Evolutionary conservation across 2,888 invertebrate genomes (phyloP), one percentile per base, ranked within the genome.

Genomic region (Cynaeus angustus): DNA sequence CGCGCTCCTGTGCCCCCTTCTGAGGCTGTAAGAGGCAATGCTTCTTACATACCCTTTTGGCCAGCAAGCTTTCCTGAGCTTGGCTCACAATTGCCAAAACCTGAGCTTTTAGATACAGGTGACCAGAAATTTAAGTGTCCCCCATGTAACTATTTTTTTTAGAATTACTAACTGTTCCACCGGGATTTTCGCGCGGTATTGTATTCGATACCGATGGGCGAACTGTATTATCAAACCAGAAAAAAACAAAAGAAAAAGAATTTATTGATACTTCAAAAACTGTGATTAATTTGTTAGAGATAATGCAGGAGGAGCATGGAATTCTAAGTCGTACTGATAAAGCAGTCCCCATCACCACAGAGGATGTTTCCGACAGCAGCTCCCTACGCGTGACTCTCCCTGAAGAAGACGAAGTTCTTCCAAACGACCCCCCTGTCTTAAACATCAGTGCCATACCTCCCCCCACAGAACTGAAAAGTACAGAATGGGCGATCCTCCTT

Each of bases 401-500:
- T 77, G 72, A 77, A 78, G 75, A 80, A 77, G 52, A 75, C n/a
- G 84, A 85, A 33, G 80, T 84, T 46, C 70, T 85, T 16, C 82
- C 83, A 1, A 80, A 82, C 68, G 81, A 85, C 38, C 84, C 90
- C 69, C 92, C 92, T 0, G 86, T 94, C 0, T 82, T 95, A 14
- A 91, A 90, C 72, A 93, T 94, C 58, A 91, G 91, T 0, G 87
- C 88, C 55, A 85, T 88, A 0, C 80, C 83, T 0, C 82, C 85
- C 64, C 67, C 82, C 0, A 86, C 78, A 45, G 59, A 86, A 10
- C 82, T 85, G 0, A 88, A 87, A 7, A 87, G 88, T n/a, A 88
- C 91, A 0, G 91, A 95, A 79, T 98, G 95, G 95, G 97, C 97
- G 0, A 92, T 96, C 80, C 89, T 93, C 84, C 88, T 98, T 33